phyloP scores from a whole-genome alignment of 1,140 invertebrate genomes.

The Drosophila bifasciata region DNA sequence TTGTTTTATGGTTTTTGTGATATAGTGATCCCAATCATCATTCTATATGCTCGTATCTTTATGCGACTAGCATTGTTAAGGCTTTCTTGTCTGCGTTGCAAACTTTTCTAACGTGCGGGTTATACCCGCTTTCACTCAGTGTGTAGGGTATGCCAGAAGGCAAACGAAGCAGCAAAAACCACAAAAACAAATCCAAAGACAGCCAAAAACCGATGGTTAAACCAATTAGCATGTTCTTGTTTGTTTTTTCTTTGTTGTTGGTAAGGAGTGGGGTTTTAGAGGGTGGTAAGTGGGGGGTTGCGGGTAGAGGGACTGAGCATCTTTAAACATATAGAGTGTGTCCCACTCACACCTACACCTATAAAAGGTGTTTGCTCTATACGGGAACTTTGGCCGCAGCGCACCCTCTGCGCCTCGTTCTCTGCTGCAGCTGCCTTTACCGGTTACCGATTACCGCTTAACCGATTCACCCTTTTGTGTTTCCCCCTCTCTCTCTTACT shows the following conservation, averaged over 20 bases:
- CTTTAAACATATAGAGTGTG: no score
- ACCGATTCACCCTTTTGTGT: not conserved
- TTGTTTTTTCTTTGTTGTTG: no score
- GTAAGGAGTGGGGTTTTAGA: no score
- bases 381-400: slow-evolving; percentile 39
- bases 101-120: no score
- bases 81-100: no score
- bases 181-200: slow-evolving; percentile 29
- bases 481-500: no score
- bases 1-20: no score
- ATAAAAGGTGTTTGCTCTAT: slow-evolving; percentile 53
- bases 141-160: slow-evolving; percentile 1
- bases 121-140: no score
- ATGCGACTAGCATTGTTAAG: no score
- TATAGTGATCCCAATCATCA: no score
- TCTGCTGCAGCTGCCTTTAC: slow-evolving; percentile 48
- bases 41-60: no score
- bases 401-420: slow-evolving; percentile 45
- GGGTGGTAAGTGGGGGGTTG: not conserved
- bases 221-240: slow-evolving; percentile 75
- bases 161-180: slow-evolving; percentile 53
- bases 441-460: slow-evolving; percentile 35
- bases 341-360: slow-evolving; percentile 26
- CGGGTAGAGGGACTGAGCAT: not conserved
- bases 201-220: slow-evolving; percentile 60